These are phyloP conservation scores for Leptinotarsa rubiginosa DNA, from an alignment of 2,888 invertebrate species.

Conservation along the genomic window DNA sequence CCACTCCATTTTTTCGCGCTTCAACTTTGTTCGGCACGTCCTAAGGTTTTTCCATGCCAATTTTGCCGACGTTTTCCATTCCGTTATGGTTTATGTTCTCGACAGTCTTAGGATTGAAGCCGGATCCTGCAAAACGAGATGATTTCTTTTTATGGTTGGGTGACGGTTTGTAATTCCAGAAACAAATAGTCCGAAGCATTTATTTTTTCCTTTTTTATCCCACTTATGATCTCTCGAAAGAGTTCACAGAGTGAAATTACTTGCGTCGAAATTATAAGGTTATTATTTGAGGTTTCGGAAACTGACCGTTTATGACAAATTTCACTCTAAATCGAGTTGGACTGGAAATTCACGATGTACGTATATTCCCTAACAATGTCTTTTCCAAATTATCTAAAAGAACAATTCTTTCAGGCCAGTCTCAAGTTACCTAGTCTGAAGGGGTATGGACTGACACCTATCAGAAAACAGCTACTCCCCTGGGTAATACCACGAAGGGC, in stretches of 20 bases:
- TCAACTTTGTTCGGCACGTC: slow-evolving; percentile 14
- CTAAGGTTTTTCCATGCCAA: slow-evolving; percentile 19
- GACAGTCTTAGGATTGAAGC: slow-evolving; percentile 7
- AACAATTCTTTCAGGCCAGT: too few relatives aligned
- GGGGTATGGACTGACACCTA: too few relatives aligned
- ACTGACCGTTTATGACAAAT: too few relatives aligned
- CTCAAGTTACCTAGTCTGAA: too few relatives aligned
- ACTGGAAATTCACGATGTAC: too few relatives aligned
- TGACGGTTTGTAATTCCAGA: slow-evolving; percentile 12
- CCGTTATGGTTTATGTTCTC: slow-evolving; percentile 19
- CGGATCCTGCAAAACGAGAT: slow-evolving; percentile 12
- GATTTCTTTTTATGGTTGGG: slow-evolving; percentile 9
- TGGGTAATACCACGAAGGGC: too few relatives aligned
- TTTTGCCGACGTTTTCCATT: slow-evolving; percentile 17
- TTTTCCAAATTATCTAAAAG: too few relatives aligned
- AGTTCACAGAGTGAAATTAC: neutral
- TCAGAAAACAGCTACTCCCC: too few relatives aligned
- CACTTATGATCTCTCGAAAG: neutral
- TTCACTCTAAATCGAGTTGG: too few relatives aligned
- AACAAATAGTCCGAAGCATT: neutral
- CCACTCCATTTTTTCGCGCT: slow-evolving; percentile 41
- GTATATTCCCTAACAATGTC: too few relatives aligned
- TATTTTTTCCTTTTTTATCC: neutral
- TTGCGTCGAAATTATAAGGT: neutral
- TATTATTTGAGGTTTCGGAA: neutral